Percentiles rank a stretch among this genome's conserved stretches.
Conservation (phyloP, 2,888 invertebrate genomes). For the Zootermopsis nevadensis region DNA sequence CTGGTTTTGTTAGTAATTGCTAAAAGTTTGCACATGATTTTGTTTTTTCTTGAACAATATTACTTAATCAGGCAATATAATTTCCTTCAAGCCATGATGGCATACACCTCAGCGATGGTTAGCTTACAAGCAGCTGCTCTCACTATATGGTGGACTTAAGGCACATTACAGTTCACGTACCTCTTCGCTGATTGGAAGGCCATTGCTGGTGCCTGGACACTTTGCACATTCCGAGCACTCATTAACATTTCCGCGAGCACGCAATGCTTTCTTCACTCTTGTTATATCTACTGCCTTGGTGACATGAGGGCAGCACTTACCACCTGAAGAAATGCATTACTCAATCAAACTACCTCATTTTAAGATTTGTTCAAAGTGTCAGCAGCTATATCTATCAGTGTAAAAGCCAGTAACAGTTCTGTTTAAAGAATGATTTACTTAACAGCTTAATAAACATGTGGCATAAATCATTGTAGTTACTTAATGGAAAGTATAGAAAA, state of each 20-base stretch:
- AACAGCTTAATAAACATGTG: too few species aligned
- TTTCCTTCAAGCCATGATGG: background rate
- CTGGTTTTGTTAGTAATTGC: too few species aligned
- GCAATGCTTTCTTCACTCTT: slow-evolving; percentile 70
- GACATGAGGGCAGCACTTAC: slow-evolving; percentile 71
- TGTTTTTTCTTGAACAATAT: too few species aligned
- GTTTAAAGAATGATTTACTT: too few species aligned
- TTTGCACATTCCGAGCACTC: slow-evolving; percentile 73
- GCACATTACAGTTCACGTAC: background rate
- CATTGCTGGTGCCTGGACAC: slow-evolving; percentile 10
- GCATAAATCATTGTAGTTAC: too few species aligned
- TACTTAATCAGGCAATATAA: background rate
- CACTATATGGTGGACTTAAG: background rate
- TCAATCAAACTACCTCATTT: background rate
- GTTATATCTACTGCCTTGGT: slow-evolving; percentile 75
- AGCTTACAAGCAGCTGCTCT: too few species aligned
- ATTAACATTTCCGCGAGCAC: slow-evolving; percentile 65
- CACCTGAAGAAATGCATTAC: background rate
- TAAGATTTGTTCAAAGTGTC: background rate
- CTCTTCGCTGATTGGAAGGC: background rate
- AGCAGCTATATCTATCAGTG: background rate
- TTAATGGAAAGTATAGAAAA: too few species aligned
- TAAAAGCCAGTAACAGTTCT: too few species aligned
- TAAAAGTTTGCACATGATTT: too few species aligned
- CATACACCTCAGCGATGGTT: background rate